These are phyloP conservation scores for Philaethria dido DNA, from an alignment of 2,888 invertebrate species.

Conservation along the genomic window DNA sequence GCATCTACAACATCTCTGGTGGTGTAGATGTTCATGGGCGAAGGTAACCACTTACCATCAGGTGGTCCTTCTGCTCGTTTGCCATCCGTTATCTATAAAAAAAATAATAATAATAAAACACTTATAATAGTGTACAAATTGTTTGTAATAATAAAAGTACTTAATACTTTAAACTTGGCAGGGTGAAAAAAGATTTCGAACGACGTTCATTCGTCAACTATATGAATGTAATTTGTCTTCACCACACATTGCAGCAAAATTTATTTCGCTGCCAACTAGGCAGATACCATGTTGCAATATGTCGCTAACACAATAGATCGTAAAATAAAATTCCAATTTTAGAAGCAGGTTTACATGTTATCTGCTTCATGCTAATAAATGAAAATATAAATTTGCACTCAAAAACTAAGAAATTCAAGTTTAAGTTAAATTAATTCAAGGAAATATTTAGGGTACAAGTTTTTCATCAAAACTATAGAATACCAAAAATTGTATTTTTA, in stretches of 20 bases:
- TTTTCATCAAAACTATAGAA: background rate
- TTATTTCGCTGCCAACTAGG: constrained; percentile 24
- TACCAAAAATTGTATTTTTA: background rate
- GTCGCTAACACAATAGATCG: constrained; percentile 23
- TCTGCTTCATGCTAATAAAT: background rate
- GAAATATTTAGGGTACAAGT: too few species aligned
- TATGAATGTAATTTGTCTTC: constrained; percentile 27
- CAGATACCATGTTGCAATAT: constrained; percentile 21
- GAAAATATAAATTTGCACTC: background rate
- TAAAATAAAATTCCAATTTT: constrained; percentile 9
- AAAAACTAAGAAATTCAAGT: background rate
- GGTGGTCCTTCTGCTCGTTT: too few species aligned
- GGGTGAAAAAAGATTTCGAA: constrained; percentile 2
- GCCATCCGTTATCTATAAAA: too few species aligned
- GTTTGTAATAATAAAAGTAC: too few species aligned
- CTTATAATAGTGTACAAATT: too few species aligned
- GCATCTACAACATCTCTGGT: too few species aligned
- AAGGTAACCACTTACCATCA: too few species aligned
- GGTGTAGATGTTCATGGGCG: too few species aligned
- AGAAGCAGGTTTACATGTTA: background rate
- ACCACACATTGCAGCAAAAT: constrained; percentile 22
- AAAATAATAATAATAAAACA: too few species aligned
- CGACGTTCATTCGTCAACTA: constrained; percentile 15
- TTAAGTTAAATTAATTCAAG: too few species aligned
- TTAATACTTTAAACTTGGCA: background rate